Base-by-base conservation (phyloP, 2,888 invertebrate species). In the Eristalis pertinax region DNA sequence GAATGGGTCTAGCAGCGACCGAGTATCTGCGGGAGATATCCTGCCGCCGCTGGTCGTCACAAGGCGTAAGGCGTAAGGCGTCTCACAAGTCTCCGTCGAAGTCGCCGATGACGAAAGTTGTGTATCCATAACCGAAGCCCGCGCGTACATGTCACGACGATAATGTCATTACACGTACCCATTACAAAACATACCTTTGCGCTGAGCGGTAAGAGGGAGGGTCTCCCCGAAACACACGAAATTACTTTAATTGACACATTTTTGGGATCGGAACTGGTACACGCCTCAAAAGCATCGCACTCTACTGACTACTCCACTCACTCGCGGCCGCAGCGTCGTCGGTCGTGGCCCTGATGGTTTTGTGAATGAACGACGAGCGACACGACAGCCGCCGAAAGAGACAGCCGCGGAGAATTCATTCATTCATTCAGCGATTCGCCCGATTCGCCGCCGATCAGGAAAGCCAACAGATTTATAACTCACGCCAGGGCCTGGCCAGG, bases 191-290 rank as follows among this genome's bases (percentile, higher is more conserved):
- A 58, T 24, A 24, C 24, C 32, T 32, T 32, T 10, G 8, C 4
- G 60, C 60, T 5, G 26, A 13, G 24, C 26, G 19, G 58, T 11
- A 19, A 26, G 19, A 5, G 19, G 50, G 8, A 50, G 19, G 19
- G 19, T n/a, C 19, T 19, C 50, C 50, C 19, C 60, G 60, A 29
- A 60, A 60, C 60, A 60, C 60, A 50, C 26, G 26, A 60, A 87
- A 87, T 87, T 87, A 87, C 87, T 84, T 79, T 87, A 87, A 87
- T 87, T 87, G 87, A 87, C 87, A 87, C 84, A 87, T 87, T 87
- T 87, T 87, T 87, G 87, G 87, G 87, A 72, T 80, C 84, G 87
- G 87, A 87, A 83, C 83, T 80, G 86, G 69, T 80, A 80, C 70
- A 73, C 85, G 62, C 82, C 86, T 73, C 50, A 76, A 83, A 75